A percentile compares a stretch with the other conserved stretches of the same genome.
phyloP scores from a whole-genome alignment of 1,140 invertebrate genomes.

The Drosophila burlai region DNA sequence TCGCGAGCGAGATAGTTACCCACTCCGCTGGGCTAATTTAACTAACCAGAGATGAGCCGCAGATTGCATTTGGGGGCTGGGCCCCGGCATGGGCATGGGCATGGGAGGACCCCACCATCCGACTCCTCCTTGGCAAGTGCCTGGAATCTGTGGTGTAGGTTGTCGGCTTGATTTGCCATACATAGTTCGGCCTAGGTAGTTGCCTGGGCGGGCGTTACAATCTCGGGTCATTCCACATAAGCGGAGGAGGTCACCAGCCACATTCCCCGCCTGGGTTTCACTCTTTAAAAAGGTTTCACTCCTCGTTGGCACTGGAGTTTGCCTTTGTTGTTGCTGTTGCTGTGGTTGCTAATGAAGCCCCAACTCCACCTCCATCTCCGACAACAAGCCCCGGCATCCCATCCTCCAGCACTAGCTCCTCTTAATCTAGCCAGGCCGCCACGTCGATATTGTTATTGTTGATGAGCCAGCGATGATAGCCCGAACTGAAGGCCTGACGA shows the following conservation, averaged over 20 bases:
- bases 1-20: slow-evolving; percentile 64
- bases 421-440: slow-evolving; percentile 58
- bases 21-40: slow-evolving; percentile 69
- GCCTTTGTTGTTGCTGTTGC: slow-evolving; percentile 27
- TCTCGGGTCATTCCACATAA: slow-evolving; percentile 72
- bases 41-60: slow-evolving; percentile 57
- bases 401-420: slow-evolving; percentile 28
- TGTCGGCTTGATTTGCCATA: slow-evolving; percentile 74
- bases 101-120: slow-evolving; percentile 14
- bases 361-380: slow-evolving; percentile 20
- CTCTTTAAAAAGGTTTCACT: slow-evolving; percentile 84
- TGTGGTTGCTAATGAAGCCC: slow-evolving; percentile 57
- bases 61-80: slow-evolving; percentile 48
- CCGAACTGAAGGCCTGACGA: slow-evolving; percentile 39
- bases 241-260: slow-evolving; percentile 71
- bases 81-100: slow-evolving; percentile 11
- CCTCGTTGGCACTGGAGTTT: slow-evolving; percentile 51
- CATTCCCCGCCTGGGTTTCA: slow-evolving; percentile 69
- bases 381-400: not conserved
- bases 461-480: slow-evolving; percentile 79
- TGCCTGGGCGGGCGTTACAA: slow-evolving; percentile 76
- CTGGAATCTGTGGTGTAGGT: slow-evolving; percentile 52
- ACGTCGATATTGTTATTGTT: slow-evolving; percentile 81
- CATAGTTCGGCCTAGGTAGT: slow-evolving; percentile 56
- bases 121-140: slow-evolving; percentile 31